Base-by-base conservation (phyloP, 2,113 vertebrate species). In the Clinocottus analis region DNA sequence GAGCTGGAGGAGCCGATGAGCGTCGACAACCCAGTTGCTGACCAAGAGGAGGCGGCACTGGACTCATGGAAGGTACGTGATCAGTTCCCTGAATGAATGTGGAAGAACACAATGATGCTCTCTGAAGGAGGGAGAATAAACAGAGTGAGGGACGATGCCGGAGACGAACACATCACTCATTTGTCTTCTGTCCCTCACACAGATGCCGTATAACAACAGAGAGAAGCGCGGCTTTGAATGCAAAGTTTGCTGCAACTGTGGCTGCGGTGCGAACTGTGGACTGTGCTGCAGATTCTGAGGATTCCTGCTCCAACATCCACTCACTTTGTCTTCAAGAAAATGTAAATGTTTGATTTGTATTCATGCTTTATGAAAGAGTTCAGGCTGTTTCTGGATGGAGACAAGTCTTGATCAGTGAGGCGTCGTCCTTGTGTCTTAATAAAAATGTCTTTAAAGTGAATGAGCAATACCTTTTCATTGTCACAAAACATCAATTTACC, bases 221-320 rank as follows among this genome's bases (percentile, higher is more conserved):
- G 78, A 79, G 17, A 94, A 93, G 75, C 93, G 87, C 7, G 12
- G 63, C 89, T 66, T 13, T 76, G 89, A 21, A 75, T 96, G 95
- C 74, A 0, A 53, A 0, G 13, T 3, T 13, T 43, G 41, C 33
- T 33, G 33, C 33, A 5, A 4, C 33, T 5, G n/a, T n/a, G n/a
- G n/a, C 33, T 6, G 33, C 4, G 33, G 33, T 33, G n/a, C n/a
- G n/a, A n/a, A n/a, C 33, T 96, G 95, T 17, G 94, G 94, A 0
- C 3, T 87, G 1, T 95, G 95, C 86, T 96, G 95, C 86, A 85
- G 8, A n/a, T 89, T 87, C 81, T 91, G 74, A 87, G 11, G 41
- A 43, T 9, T 43, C 41, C 41, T 43, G 41, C 12, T 43, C 41
- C 41, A 43, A 4, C 41, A 43, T 43, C 41, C 41, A 43, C 41